A percentile compares a stretch with the other conserved stretches of the same genome.
These are phyloP conservation scores for Pterophyllum scalare DNA, from an alignment of 2,113 vertebrate species.

Conservation along the genomic window DNA sequence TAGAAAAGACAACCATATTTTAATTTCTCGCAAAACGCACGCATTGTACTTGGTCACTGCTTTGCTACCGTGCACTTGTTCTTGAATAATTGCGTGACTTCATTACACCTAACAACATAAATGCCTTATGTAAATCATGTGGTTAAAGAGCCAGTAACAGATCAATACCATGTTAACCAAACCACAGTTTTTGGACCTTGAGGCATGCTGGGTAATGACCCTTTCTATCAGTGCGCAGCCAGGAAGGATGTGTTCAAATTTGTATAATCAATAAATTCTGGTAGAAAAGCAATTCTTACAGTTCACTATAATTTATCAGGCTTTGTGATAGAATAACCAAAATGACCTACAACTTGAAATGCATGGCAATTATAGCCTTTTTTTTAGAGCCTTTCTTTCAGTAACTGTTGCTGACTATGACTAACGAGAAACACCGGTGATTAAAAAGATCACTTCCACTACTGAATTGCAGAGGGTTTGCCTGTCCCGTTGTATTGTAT, in stretches of 20 bases:
- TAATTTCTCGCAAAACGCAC: background rate
- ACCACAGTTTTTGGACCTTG: background rate
- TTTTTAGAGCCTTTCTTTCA: background rate
- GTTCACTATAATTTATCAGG: constrained; percentile 24
- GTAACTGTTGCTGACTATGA: background rate
- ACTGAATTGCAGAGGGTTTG: background rate
- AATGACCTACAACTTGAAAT: background rate
- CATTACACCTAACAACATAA: background rate
- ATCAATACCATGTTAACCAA: constrained; percentile 60
- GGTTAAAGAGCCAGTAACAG: constrained; percentile 30
- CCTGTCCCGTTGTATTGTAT: background rate
- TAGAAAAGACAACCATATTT: constrained; percentile 54
- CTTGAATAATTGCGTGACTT: constrained; percentile 15
- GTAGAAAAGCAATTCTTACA: background rate
- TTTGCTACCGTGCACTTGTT: background rate
- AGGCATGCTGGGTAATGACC: constrained; percentile 52
- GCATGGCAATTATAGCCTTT: background rate
- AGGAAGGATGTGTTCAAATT: constrained; percentile 26
- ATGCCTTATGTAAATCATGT: constrained; percentile 34
- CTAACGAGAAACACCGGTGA: background rate
- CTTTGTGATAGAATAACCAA: background rate
- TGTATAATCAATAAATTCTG: constrained; percentile 15
- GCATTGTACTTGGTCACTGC: background rate
- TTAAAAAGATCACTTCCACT: background rate
- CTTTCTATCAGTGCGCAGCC: constrained; percentile 29